Evolutionary conservation across 2,113 vertebrate genomes (phyloP), one percentile per base, ranked within the genome.

Genomic region (Nyctereutes procyonoides): DNA sequence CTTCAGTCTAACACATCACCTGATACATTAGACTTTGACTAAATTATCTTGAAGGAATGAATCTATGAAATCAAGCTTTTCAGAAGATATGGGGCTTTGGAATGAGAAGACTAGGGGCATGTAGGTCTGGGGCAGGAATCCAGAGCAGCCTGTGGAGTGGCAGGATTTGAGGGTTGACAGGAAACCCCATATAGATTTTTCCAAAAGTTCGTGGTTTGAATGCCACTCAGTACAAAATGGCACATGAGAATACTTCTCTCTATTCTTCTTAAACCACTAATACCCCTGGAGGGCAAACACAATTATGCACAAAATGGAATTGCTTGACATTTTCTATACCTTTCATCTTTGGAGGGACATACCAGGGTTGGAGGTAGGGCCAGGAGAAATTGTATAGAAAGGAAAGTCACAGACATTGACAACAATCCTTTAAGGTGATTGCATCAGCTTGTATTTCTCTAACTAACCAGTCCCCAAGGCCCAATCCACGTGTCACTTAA

Each of bases 371-470:
- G 9, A 43, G 65, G 35, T 4, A 53, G 63, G 38, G 48, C 32
- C n/a, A 8, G 17, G 67, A 90, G 26, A 51, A 77, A 53, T 3
- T 0, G 0, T 17, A 3, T 0, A 38, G 30, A 38, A n/a, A 62
- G n/a, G 6, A 32, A 90, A 80, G n/a, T 48, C 53, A 73, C 28
- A 74, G 62, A 8, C 13, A 30, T 6, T 38, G 24, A 24, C 8
- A 6, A 24, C 8, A 38, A 22, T 15, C 67, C 62, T 86, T 55
- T 14, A 89, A 22, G 55, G n/a, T 5, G 30, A 35, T 2, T 2
- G 0, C 4, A 15, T 9, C 17, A 55, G 58, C 4, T 24, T n/a
- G 22, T 12, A 32, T 80, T 9, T 84, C 28, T 84, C 32, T 62
- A 79, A 79, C 4, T 30, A 43, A 76, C 32, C 43, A 53, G 6